Conservation (phyloP, 2,113 vertebrate species). For the Galemys pyrenaicus region DNA sequence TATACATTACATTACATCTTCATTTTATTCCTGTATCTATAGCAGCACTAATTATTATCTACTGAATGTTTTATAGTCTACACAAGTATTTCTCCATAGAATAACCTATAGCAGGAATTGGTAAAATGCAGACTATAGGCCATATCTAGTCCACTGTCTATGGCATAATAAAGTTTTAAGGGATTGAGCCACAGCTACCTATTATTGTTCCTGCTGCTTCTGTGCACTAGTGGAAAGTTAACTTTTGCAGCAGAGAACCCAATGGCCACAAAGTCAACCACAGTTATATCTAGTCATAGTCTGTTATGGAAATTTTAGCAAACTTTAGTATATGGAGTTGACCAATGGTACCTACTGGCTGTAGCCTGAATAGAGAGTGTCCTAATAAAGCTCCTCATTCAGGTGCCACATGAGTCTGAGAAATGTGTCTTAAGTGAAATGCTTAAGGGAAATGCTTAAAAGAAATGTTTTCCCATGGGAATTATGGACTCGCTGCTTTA, state of each 20-base stretch:
- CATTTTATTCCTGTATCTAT: not conserved
- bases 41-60: not conserved
- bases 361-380: not conserved
- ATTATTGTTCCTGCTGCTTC: not conserved
- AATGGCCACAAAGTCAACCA: not conserved
- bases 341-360: not conserved
- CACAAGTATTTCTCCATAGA: not conserved
- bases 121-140: not conserved
- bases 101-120: not conserved
- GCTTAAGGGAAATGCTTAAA: not conserved
- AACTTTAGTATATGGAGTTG: not conserved
- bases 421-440: not conserved
- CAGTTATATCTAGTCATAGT: not conserved
- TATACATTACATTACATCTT: not conserved
- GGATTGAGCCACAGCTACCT: not conserved
- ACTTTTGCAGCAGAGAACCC: not conserved
- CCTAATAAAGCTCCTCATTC: not conserved
- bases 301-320: not conserved
- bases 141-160: not conserved
- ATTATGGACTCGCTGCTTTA: not conserved
- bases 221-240: not conserved
- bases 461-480: not conserved
- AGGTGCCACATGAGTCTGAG: not conserved
- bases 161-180: slow-evolving; percentile 37
- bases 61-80: not conserved